Percentiles rank a stretch among this genome's conserved stretches.
These are phyloP conservation scores for Loxodonta africana DNA, from an alignment of 2,113 vertebrate genomes.

Conservation along the genomic window DNA sequence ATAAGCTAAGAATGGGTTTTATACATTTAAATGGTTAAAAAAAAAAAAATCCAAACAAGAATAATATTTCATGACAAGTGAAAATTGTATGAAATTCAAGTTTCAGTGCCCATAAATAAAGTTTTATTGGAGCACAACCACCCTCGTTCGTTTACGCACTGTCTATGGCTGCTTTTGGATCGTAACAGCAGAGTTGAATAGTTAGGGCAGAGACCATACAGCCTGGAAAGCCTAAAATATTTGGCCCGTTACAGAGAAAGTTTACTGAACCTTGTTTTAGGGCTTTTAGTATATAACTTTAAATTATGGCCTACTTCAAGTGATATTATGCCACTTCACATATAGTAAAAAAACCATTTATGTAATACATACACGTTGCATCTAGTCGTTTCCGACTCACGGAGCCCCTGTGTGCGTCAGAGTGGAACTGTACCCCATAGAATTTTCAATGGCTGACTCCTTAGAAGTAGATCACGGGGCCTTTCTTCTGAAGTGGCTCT, in stretches of 20 bases:
- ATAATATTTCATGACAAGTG: neutral
- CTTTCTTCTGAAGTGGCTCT: neutral
- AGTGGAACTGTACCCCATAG: neutral
- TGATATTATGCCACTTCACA: neutral
- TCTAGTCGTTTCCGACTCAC: neutral
- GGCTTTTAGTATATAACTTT: neutral
- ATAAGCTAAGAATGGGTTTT: neutral
- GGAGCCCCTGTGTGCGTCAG: neutral
- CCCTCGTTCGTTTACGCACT: neutral
- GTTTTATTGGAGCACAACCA: neutral
- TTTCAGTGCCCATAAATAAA: neutral
- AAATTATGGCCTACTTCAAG: neutral
- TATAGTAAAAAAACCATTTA: neutral
- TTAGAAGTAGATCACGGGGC: neutral
- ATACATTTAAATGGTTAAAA: neutral
- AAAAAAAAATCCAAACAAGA: neutral
- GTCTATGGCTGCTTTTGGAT: neutral
- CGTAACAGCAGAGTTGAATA: neutral
- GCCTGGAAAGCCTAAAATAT: neutral
- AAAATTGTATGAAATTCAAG: conserved; percentile 19
- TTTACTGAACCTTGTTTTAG: neutral
- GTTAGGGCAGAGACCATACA: neutral
- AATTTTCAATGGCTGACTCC: neutral
- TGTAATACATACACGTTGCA: neutral
- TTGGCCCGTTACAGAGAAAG: neutral